Evolutionary conservation across 1,140 invertebrate genomes (phyloP).

Genomic region (Neodiprion virginianus): DNA sequence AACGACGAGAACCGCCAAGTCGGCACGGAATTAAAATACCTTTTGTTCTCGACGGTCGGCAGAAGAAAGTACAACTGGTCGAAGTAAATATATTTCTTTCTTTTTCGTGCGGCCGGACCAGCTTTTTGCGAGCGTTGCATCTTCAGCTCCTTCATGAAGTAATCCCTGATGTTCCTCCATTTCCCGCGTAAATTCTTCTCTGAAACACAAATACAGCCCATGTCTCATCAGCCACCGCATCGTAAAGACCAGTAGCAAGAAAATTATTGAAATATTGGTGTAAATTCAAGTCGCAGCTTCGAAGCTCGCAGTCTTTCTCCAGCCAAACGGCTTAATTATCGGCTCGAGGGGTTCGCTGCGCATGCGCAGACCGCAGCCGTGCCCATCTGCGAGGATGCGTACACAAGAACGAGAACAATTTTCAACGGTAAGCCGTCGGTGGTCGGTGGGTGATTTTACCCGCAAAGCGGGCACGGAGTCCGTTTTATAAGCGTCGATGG

Average conservation of each 20-base stretch:
- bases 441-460: background rate
- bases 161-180: conserved; percentile 56
- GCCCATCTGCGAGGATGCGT: background rate
- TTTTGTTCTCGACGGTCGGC: conserved; percentile 49
- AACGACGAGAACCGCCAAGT: background rate
- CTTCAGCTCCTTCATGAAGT: conserved; percentile 56
- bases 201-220: conserved; percentile 35
- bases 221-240: background rate
- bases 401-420: no score
- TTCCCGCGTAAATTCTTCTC: conserved; percentile 51
- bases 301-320: no score
- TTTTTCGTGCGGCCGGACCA: conserved; percentile 36
- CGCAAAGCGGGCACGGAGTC: background rate
- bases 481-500: background rate
- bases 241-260: background rate
- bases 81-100: conserved; percentile 53
- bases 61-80: conserved; percentile 51
- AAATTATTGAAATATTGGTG: background rate
- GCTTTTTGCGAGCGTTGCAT: conserved; percentile 36
- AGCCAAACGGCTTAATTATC: no score
- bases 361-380: background rate
- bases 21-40: conserved; percentile 27
- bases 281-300: background rate
- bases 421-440: no score
- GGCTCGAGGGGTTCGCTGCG: background rate